Conservation (phyloP, 2,113 vertebrate genomes). For the Ictalurus punctatus region DNA sequence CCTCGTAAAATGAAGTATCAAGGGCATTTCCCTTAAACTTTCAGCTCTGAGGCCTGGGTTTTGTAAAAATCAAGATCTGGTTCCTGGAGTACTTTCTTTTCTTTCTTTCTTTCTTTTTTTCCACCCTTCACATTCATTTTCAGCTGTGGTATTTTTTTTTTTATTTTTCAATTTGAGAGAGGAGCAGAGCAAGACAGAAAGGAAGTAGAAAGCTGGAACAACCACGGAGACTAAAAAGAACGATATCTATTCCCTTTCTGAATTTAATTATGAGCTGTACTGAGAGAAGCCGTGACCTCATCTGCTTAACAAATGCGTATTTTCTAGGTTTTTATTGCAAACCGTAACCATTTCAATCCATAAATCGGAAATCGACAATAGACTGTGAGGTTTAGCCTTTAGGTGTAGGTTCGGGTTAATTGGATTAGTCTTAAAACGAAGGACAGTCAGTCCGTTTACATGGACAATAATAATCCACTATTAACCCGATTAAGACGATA, state of each 20-base stretch:
- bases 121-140: slow-evolving; percentile 64
- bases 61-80: slow-evolving; percentile 70
- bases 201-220: slow-evolving; percentile 26
- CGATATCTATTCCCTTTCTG: neutral
- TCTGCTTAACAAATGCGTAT: neutral
- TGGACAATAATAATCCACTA: no score
- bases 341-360: neutral
- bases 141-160: slow-evolving; percentile 66
- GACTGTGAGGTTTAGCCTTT: neutral
- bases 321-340: neutral
- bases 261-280: slow-evolving; percentile 1
- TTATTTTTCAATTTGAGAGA: slow-evolving; percentile 45
- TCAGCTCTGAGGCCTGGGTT: slow-evolving; percentile 70
- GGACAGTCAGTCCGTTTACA: neutral
- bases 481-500: no score
- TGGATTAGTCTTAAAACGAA: neutral
- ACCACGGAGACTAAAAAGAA: slow-evolving; percentile 13
- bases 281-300: neutral
- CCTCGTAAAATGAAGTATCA: slow-evolving; percentile 71
- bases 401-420: neutral
- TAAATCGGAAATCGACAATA: neutral
- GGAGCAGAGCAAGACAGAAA: neutral
- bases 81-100: slow-evolving; percentile 38
- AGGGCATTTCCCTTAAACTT: slow-evolving; percentile 67
- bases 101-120: slow-evolving; percentile 55